Evolutionary conservation across 2,113 vertebrate species (phyloP).

Genomic region (Castor canadensis): DNA sequence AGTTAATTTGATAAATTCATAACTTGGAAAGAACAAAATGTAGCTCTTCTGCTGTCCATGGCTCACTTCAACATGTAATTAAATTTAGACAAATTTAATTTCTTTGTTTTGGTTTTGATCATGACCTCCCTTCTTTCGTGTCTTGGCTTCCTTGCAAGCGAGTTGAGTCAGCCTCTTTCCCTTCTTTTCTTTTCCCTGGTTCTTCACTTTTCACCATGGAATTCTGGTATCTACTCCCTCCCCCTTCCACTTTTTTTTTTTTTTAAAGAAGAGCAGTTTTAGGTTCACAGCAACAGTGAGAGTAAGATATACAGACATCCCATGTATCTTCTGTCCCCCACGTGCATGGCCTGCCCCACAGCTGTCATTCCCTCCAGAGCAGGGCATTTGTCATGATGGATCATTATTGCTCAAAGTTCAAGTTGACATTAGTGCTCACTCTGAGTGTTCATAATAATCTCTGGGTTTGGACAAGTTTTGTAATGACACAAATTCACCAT

Average conservation of each 20-base stretch:
- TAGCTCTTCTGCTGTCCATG: background rate
- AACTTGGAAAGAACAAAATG: slow-evolving; percentile 16
- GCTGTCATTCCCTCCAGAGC: background rate
- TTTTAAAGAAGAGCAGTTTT: background rate
- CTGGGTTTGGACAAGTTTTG: background rate
- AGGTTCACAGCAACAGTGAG: background rate
- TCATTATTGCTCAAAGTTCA: background rate
- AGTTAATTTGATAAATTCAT: slow-evolving; percentile 45
- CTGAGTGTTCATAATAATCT: background rate
- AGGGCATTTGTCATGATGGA: background rate
- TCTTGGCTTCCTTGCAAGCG: background rate
- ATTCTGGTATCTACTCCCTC: background rate
- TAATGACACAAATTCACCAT: too few species aligned
- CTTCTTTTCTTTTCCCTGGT: background rate
- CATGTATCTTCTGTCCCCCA: too few species aligned
- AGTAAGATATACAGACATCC: background rate
- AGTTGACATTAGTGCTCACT: background rate
- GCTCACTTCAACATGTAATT: slow-evolving; percentile 7
- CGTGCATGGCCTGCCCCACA: background rate
- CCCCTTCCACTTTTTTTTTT: accelerated
- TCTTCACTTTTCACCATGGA: background rate
- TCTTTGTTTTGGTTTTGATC: slow-evolving; percentile 42
- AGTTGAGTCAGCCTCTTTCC: too few species aligned
- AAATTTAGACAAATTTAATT: slow-evolving; percentile 50
- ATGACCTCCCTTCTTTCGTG: background rate